phyloP scores from a whole-genome alignment of 2,797 vertebrate genomes.

The Neoniphon sammara region DNA sequence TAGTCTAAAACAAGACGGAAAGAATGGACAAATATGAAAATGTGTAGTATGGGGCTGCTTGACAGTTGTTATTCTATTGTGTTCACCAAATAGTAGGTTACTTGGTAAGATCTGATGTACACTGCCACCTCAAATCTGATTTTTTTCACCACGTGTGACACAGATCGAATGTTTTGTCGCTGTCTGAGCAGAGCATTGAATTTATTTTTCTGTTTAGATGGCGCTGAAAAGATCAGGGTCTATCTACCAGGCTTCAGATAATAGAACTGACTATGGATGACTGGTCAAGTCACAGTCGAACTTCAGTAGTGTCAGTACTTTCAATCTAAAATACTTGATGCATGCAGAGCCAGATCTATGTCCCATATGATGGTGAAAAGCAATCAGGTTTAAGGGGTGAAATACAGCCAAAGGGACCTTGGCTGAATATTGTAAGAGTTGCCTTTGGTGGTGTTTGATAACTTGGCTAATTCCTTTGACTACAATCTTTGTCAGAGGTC shows the following conservation, averaged over 20 bases:
- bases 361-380: slow-evolving; percentile 65
- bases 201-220: slow-evolving; percentile 26
- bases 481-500: slow-evolving; percentile 39
- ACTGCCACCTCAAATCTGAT: slow-evolving; percentile 63
- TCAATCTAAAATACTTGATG: slow-evolving; percentile 32
- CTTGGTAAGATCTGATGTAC: slow-evolving; percentile 55
- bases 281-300: slow-evolving; percentile 18
- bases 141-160: slow-evolving; percentile 33
- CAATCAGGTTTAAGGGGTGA: slow-evolving; percentile 50
- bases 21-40: slow-evolving; percentile 46
- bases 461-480: slow-evolving; percentile 48
- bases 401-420: slow-evolving; percentile 34
- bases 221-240: slow-evolving; percentile 28
- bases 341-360: slow-evolving; percentile 48
- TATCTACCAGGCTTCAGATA: slow-evolving; percentile 19
- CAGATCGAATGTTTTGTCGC: slow-evolving; percentile 8
- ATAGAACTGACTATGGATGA: slow-evolving; percentile 25
- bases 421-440: slow-evolving; percentile 61
- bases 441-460: slow-evolving; percentile 72
- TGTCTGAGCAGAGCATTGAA: slow-evolving; percentile 27
- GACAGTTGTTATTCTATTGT: slow-evolving; percentile 38
- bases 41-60: slow-evolving; percentile 53
- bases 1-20: slow-evolving; percentile 67
- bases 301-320: slow-evolving; percentile 41
- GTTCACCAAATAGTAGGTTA: slow-evolving; percentile 33